Base-by-base conservation (phyloP, 2,113 vertebrate species). In the Pholis gunnellus region DNA sequence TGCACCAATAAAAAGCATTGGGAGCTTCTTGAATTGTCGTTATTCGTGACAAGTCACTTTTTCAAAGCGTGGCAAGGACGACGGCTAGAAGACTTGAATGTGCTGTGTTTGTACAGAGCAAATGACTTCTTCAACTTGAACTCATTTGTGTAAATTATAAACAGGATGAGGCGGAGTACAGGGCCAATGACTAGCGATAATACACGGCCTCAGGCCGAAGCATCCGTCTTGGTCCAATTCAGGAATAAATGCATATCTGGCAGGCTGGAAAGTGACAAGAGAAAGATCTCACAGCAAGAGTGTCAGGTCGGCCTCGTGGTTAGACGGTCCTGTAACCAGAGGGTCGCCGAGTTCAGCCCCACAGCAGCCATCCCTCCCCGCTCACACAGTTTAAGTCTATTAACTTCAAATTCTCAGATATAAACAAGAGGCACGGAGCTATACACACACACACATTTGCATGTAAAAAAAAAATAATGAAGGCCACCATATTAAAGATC, bases 151-250 rank as follows among this genome's bases (percentile, higher is more conserved):
- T 34, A 66, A 77, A 83, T 44, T 46, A n/a, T n/a, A n/a, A 70
- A 65, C 54, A 50, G 57, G 5, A 52, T 2, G 56, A 31, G 34
- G 61, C 17, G 22, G 64, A 40, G 57, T 18, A 18, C 46, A 15
- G 34, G 22, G 44, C 27, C 48, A 48, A 6, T n/a, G 40, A 63
- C 48, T 56, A 7, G 46, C 4, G 36, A 68, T 78, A 20, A 72
- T 34, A 14, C 46, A 31, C 40, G n/a, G 52, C n/a, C 71, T 60
- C 25, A 25, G 60, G 34, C 36, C 1, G 11, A 29, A 20, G 27
- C n/a, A n/a, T 72, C 31, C 20, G 27, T 59, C 71, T 80, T 71
- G 36, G 46, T 73, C 81, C 79, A 48, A 38, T 73, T 72, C 44
- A 54, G 61, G 52, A 14, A 78, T 65, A 74, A 67, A 86, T 25